These are phyloP conservation scores for Megamerina dolium DNA, from an alignment of 2,888 invertebrate species.

Conservation along the genomic window DNA sequence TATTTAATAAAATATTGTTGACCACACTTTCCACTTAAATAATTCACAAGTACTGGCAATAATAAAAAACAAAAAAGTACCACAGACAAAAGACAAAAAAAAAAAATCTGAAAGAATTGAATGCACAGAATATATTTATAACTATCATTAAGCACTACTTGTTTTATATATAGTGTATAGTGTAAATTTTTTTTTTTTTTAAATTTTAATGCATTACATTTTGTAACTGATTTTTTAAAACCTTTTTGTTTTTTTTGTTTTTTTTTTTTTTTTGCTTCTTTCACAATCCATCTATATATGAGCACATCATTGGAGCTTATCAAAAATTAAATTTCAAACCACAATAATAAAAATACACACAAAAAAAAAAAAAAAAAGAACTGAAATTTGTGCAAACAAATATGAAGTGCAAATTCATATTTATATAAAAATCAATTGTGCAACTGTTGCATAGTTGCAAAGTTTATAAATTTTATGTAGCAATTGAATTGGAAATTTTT, in stretches of 20 bases:
- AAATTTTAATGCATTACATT: too few species aligned
- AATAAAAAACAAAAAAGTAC: too few species aligned
- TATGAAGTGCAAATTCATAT: neutral
- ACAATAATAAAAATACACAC: slow-evolving; percentile 19
- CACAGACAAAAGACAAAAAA: too few species aligned
- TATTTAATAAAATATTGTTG: slow-evolving; percentile 19
- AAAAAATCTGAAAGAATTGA: too few species aligned
- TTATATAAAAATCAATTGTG: too few species aligned
- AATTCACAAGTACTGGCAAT: neutral
- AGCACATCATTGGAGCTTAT: too few species aligned
- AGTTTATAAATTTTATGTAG: too few species aligned
- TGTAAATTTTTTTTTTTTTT: slow-evolving; percentile 10
- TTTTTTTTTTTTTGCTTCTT: slow-evolving; percentile 7
- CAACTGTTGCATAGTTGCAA: too few species aligned
- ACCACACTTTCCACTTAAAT: slow-evolving; percentile 28
- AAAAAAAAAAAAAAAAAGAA: slow-evolving; percentile 17
- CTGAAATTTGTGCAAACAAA: slow-evolving; percentile 8
- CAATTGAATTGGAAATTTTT: too few species aligned
- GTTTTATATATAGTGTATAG: neutral
- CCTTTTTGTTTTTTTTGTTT: slow-evolving; percentile 3
- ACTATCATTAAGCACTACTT: neutral
- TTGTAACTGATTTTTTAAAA: too few species aligned
- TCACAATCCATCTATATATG: too few species aligned
- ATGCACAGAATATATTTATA: too few species aligned
- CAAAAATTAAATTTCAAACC: slow-evolving; percentile 16